Evolutionary conservation across 2,888 invertebrate genomes (phyloP).

Genomic region (Baccha elongata): DNA sequence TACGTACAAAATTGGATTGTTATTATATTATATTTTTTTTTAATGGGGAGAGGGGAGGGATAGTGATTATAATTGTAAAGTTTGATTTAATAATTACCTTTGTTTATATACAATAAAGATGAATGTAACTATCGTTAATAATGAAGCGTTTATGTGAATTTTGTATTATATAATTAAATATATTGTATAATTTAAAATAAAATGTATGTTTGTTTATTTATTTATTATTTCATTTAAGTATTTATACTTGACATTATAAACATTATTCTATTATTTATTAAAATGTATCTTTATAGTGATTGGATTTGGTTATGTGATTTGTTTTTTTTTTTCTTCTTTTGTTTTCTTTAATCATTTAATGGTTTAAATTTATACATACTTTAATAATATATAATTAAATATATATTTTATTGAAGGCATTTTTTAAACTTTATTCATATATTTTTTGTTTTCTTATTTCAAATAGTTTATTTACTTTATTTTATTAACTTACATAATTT

Average conservation of each 20-base stretch:
- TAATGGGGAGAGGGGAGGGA: conserved; percentile 17
- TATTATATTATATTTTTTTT: conserved; percentile 44
- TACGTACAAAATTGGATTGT: conserved; percentile 61
- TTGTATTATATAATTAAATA: conserved; percentile 65
- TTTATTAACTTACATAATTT: conserved; percentile 73
- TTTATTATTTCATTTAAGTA: conserved; percentile 44
- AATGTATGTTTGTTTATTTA: conserved; percentile 61
- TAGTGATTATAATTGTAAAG: conserved; percentile 56
- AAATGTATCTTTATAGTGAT: conserved; percentile 60
- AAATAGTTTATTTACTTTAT: conserved; percentile 69
- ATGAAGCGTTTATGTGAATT: conserved; percentile 73
- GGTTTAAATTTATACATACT: conserved; percentile 57
- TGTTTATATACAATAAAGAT: conserved; percentile 71
- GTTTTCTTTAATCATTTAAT: conserved; percentile 62
- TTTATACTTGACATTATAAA: conserved; percentile 57
- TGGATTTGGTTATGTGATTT: conserved; percentile 53
- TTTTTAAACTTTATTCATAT: conserved; percentile 74
- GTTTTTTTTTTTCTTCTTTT: conserved; percentile 20
- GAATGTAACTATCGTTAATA: conserved; percentile 68
- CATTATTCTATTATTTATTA: conserved; percentile 32
- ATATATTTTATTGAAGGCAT: conserved; percentile 71
- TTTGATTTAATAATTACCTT: conserved; percentile 42
- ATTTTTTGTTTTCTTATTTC: conserved; percentile 69
- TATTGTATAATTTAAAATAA: conserved; percentile 63
- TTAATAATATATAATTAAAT: conserved; percentile 72